A percentile compares a stretch with the other conserved stretches of the same genome.
These are phyloP conservation scores for Ceratotherium simum DNA, from an alignment of 2,113 vertebrate genomes.

Conservation along the genomic window DNA sequence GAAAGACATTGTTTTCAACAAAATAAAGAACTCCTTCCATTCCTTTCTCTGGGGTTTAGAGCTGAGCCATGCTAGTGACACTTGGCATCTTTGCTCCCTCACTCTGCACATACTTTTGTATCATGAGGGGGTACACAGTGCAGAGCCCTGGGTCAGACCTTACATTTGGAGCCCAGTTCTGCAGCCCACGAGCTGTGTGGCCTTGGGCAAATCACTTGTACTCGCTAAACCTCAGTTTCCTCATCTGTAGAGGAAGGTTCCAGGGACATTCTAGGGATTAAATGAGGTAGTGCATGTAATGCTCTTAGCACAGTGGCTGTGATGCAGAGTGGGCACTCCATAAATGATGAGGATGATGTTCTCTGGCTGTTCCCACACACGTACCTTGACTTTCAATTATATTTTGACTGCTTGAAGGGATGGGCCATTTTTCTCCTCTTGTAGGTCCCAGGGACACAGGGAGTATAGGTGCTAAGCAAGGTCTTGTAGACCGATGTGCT, in stretches of 20 bases:
- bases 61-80: not conserved
- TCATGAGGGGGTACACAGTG: not conserved
- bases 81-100: too few species aligned
- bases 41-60: not conserved
- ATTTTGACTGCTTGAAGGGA: not conserved
- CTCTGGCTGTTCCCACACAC: not conserved
- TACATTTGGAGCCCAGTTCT: not conserved
- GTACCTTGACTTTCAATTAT: not conserved
- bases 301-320: not conserved
- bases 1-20: not conserved
- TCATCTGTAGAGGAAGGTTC: not conserved
- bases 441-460: not conserved
- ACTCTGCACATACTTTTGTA: not conserved
- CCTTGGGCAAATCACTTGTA: not conserved
- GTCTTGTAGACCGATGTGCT: not conserved
- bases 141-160: not conserved
- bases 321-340: rapidly evolving
- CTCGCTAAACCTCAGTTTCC: not conserved
- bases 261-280: not conserved
- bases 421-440: not conserved
- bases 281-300: not conserved
- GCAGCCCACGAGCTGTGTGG: not conserved
- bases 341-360: too few species aligned
- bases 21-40: not conserved
- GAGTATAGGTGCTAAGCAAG: not conserved